Evolutionary conservation across 2,113 vertebrate species (phyloP).

Genomic region (Gavialis gangeticus): DNA sequence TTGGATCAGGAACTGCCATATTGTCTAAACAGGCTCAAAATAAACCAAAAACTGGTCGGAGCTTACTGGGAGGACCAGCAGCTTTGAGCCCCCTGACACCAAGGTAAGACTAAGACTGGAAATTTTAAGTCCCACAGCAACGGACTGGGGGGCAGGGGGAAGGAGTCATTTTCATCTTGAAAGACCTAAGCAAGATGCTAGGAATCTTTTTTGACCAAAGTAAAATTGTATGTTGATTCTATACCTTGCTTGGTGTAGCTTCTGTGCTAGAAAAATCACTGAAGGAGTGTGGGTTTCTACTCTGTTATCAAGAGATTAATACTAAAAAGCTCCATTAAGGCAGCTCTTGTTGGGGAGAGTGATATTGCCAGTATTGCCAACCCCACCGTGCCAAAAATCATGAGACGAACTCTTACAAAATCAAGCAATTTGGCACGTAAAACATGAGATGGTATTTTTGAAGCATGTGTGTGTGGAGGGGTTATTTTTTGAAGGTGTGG

Average conservation of each 20-base stretch:
- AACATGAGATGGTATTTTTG: too few relatives aligned
- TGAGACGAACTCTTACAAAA: too few relatives aligned
- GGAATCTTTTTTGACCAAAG: not conserved
- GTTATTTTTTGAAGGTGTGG: too few relatives aligned
- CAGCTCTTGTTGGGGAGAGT: not conserved
- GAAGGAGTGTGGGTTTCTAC: not conserved
- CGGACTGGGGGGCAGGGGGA: too few relatives aligned
- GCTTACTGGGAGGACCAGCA: slow-evolving; percentile 92
- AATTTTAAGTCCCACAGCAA: slow-evolving; percentile 8
- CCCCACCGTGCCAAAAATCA: too few relatives aligned
- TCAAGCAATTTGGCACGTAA: too few relatives aligned
- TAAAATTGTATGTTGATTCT: not conserved
- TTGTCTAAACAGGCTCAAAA: slow-evolving; percentile 94
- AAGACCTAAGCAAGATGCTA: not conserved
- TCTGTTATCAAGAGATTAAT: not conserved
- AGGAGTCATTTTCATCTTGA: not conserved
- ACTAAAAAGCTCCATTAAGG: not conserved
- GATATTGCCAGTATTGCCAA: not conserved
- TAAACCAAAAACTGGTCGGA: slow-evolving; percentile 95
- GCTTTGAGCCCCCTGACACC: slow-evolving; percentile 94
- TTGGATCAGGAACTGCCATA: slow-evolving; percentile 89
- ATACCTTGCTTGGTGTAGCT: fast-evolving
- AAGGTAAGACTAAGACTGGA: slow-evolving; percentile 80
- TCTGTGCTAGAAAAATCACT: not conserved
- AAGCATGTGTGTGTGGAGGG: too few relatives aligned